phyloP scores from a whole-genome alignment of 2,888 invertebrate species.

The Rosalia funebris region DNA sequence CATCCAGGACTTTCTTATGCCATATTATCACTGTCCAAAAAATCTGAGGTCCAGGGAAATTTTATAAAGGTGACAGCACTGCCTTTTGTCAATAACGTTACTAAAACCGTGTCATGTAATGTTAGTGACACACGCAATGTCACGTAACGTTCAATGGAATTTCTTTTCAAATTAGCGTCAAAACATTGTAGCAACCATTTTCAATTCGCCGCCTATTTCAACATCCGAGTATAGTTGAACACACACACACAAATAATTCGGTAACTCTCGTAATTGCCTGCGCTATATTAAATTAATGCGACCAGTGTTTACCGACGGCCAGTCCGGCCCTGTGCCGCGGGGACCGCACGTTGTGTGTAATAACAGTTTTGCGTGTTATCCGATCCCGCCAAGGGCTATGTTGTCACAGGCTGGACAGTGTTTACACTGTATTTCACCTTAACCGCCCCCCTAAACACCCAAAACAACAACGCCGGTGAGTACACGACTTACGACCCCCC shows the following conservation, averaged over 20 bases:
- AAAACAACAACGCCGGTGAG: constrained; percentile 41
- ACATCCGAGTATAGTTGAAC: background rate
- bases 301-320: constrained; percentile 1
- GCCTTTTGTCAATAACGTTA: no score
- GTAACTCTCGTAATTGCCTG: constrained; percentile 10
- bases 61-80: no score
- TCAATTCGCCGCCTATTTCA: background rate
- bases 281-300: constrained; percentile 9
- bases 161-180: no score
- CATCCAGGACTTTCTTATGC: no score
- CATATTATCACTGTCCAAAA: no score
- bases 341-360: constrained; percentile 47
- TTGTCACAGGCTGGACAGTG: constrained; percentile 52
- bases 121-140: no score
- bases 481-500: constrained; percentile 42
- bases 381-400: constrained; percentile 52
- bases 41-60: no score
- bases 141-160: no score
- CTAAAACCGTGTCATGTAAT: no score
- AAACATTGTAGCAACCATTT: background rate
- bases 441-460: constrained; percentile 41
- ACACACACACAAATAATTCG: constrained; percentile 4
- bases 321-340: constrained; percentile 25
- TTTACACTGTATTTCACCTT: constrained; percentile 47
- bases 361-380: constrained; percentile 57